A percentile compares a stretch with the other conserved stretches of the same genome.
phyloP scores from a whole-genome alignment of 2,888 invertebrate species.

The Drosophila aldrichi region DNA sequence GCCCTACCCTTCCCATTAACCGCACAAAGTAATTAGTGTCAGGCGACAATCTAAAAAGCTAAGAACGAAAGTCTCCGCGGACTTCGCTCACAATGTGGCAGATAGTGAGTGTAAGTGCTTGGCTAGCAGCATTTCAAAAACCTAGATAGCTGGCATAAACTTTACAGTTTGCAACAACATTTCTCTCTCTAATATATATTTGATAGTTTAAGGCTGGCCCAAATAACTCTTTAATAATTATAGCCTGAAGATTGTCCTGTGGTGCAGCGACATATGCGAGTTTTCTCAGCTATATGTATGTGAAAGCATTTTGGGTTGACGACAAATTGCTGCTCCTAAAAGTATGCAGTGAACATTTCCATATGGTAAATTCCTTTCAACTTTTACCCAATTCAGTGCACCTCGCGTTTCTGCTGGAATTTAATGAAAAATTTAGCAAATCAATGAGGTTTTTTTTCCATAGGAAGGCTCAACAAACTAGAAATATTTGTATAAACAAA shows the following conservation, averaged over 20 bases:
- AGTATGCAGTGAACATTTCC: neutral
- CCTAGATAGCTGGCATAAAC: neutral
- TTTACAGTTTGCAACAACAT: neutral
- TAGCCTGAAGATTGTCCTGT: too few relatives aligned
- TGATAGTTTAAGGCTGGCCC: too few relatives aligned
- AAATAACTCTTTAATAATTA: neutral
- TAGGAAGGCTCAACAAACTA: neutral
- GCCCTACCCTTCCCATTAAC: conserved; percentile 35
- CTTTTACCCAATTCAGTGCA: neutral
- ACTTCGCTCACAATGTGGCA: conserved; percentile 12
- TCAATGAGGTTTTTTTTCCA: neutral
- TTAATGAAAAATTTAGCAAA: neutral
- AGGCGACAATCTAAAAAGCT: conserved; percentile 41
- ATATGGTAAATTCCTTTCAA: neutral
- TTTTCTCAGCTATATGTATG: neutral
- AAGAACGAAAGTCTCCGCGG: conserved; percentile 13
- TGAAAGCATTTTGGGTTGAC: neutral
- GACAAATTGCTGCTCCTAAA: neutral
- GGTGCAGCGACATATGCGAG: neutral
- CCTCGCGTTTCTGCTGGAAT: neutral
- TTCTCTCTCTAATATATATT: neutral
- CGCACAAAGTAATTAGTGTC: conserved; percentile 72
- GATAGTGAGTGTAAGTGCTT: conserved; percentile 50
- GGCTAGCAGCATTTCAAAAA: conserved; percentile 21
- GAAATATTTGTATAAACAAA: neutral